Evolutionary conservation across 2,888 invertebrate species (phyloP), one percentile per base, ranked within the genome.

Genomic region (Dryocosmus kuriphilus): DNA sequence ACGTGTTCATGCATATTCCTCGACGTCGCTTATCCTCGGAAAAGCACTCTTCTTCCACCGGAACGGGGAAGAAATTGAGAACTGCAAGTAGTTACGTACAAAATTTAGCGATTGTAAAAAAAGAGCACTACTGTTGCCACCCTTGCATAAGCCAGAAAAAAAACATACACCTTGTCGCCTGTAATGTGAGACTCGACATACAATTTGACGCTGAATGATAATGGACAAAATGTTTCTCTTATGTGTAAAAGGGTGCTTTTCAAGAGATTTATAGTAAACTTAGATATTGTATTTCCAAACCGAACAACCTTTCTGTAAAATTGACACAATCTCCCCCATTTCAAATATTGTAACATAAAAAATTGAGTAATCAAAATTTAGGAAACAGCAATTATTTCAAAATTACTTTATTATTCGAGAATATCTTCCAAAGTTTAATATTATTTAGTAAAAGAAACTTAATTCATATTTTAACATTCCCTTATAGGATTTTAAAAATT

Each of bases 1-100:
- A 97, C 24, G 96, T 94, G 92, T 97, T 97, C 92, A 97, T 94
- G 91, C 97, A 97, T 86, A 95, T 94, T 77, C 97, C 97, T 88
- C 92, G 92, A 75, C 96, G 93, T 84, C 95, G 93, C 27, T 95
- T 95, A 86, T 95, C 95, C 83, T 94, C 92, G 0, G 97, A 95
- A 81, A 94, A 91, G 87, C 97, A 97, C 91, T 97, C 97, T 65
- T 95, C 94, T 92, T 96, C 96, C 6, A 96, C 96, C 2, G 97
- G 96, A 78, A 96, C 95, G 0, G 97, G 96, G 90, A 97, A 96
- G 89, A 97, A 95, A 91, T 96, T 96, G 82, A 97, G 93, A 75
- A 97, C 97, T 95, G 90, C 63, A 92, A 83, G 77, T 76, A 77
- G 78, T 77, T 30, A 35, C 74, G 77, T 78, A 35, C 74, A 61